A percentile compares a stretch with the other conserved stretches of the same genome.
phyloP scores from a whole-genome alignment of 2,888 invertebrate genomes.

The Dusona sp. region DNA sequence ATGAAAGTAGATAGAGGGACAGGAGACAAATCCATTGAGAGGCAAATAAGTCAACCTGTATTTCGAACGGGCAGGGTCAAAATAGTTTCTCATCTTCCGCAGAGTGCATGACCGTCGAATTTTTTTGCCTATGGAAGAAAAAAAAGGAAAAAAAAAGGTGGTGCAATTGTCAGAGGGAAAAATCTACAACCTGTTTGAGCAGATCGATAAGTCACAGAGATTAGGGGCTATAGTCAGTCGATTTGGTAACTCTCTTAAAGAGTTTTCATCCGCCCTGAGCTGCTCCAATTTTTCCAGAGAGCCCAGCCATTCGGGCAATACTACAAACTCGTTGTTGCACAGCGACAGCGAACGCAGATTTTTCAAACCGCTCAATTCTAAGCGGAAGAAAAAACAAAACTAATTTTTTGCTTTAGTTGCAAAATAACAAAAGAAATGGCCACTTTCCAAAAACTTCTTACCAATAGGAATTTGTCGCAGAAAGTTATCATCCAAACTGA shows the following conservation, averaged over 20 bases:
- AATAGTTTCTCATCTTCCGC: conserved; percentile 11
- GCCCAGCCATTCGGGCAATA: conserved; percentile 81
- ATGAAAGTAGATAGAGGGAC: conserved; percentile 78
- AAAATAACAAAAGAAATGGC: not conserved
- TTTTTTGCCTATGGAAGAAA: conserved; percentile 36
- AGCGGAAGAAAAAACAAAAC: not conserved
- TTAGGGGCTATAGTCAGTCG: conserved; percentile 77
- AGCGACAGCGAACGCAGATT: conserved; percentile 77
- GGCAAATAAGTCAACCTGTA: conserved; percentile 79
- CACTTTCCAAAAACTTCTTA: conserved; percentile 64
- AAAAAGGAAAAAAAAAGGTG: conserved; percentile 43
- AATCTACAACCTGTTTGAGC: conserved; percentile 79
- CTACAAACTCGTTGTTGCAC: conserved; percentile 77
- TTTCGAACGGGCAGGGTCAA: conserved; percentile 44
- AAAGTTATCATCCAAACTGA: conserved; percentile 77
- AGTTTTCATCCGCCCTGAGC: conserved; percentile 78
- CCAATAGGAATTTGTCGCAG: conserved; percentile 76
- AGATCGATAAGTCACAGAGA: conserved; percentile 77
- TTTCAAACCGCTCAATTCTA: conserved; percentile 76
- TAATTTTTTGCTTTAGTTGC: not conserved
- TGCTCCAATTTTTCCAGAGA: conserved; percentile 77
- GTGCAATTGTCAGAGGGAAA: conserved; percentile 6
- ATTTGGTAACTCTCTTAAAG: conserved; percentile 79
- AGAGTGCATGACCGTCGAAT: conserved; percentile 3
- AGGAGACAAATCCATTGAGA: conserved; percentile 79